A percentile compares a stretch with the other conserved stretches of the same genome.
phyloP scores from a whole-genome alignment of 2,888 invertebrate species.

The Dryomyza anilis region DNA sequence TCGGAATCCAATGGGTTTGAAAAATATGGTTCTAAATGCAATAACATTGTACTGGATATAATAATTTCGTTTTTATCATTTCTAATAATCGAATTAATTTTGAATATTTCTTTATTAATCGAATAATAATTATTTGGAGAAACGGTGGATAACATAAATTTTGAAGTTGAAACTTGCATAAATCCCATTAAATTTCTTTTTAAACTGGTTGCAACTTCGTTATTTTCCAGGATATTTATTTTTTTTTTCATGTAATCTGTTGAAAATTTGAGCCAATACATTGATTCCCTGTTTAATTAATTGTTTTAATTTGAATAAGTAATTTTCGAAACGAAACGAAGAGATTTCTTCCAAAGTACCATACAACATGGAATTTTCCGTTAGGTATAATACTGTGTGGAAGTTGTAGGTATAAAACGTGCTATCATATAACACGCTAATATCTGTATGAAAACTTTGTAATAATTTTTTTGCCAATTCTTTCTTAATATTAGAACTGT shows the following conservation, averaged over 20 bases:
- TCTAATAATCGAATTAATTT: not conserved
- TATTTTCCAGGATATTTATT: not conserved
- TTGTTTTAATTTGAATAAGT: not conserved
- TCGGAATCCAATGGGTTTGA: too few species aligned
- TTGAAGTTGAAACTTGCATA: not conserved
- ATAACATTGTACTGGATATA: too few species aligned
- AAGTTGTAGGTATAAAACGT: conserved; percentile 26
- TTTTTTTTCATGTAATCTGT: not conserved
- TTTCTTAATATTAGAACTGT: conserved; percentile 30
- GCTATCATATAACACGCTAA: conserved; percentile 16
- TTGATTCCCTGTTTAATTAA: too few species aligned
- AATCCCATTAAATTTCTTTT: not conserved
- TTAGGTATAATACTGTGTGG: conserved; percentile 27
- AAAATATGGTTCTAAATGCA: too few species aligned
- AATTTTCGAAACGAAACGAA: not conserved
- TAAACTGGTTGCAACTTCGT: not conserved
- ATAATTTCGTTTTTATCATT: too few species aligned
- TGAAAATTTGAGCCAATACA: not conserved
- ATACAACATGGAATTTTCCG: conserved; percentile 29
- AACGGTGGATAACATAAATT: not conserved
- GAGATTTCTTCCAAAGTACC: conserved; percentile 24
- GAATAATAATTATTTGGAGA: not conserved
- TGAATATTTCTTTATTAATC: not conserved
- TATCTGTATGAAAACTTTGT: conserved; percentile 25
- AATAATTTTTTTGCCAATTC: conserved; percentile 26